Conservation (phyloP, 2,888 invertebrate genomes). For the Subacronicta megacephala region DNA sequence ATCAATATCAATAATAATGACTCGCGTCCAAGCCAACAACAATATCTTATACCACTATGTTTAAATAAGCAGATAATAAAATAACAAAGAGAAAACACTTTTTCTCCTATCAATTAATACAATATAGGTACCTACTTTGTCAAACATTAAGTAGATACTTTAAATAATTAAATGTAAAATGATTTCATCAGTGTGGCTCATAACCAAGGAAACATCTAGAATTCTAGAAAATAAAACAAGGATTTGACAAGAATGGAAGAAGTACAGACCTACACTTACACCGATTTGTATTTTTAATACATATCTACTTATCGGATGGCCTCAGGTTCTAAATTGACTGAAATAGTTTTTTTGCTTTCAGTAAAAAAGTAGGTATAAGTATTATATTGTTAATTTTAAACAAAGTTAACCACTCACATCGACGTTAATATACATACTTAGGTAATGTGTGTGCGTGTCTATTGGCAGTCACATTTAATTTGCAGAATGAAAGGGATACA, state of each 20-base stretch:
- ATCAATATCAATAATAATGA: constrained; percentile 1
- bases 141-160: background rate
- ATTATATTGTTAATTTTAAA: no score
- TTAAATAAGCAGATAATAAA: background rate
- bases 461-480: no score
- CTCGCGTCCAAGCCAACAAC: constrained; percentile 22
- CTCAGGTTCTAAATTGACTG: no score
- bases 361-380: no score
- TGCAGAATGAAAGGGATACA: background rate
- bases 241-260: constrained; percentile 2
- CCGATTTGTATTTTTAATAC: no score
- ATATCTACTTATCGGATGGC: no score
- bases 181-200: constrained; percentile 26
- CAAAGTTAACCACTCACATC: no score
- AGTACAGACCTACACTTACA: background rate
- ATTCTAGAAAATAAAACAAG: constrained; percentile 8
- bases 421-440: no score
- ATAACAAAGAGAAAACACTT: no score
- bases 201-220: constrained; percentile 17
- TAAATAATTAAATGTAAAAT: constrained; percentile 22
- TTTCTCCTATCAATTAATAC: no score
- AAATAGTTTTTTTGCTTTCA: no score
- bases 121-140: background rate
- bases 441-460: no score
- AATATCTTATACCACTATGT: constrained; percentile 17